Base-by-base conservation (phyloP, 1,140 invertebrate species). In the Zeugodacus cucurbitae region DNA sequence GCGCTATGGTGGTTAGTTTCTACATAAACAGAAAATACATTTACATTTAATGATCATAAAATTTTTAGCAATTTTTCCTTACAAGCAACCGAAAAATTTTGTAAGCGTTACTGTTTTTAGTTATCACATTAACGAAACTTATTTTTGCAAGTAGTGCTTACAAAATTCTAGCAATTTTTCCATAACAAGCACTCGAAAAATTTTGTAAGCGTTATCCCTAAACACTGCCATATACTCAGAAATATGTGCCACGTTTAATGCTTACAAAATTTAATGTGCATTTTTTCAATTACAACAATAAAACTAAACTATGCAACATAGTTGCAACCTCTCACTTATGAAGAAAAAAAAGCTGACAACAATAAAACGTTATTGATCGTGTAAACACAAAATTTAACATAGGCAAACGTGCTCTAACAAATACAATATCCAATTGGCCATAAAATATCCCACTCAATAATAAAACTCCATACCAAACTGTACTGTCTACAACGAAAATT, bases 401-500 rank as follows among this genome's bases (percentile, higher is more conserved):
- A 82, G 37, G 29, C 41, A 82, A 82, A 82, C 22, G 7, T 82
- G 20, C 74, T 82, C 29, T 48, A 82, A 82, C 41, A 48, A 44
- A 48, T 82, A 3, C n/a, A 44, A 44, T 82, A 29, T 34, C 41
- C 70, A 44, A 74, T 41, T 74, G 70, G 4, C 41, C 74, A 82
- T 82, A 82, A 82, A 82, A 82, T 48, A 48, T 82, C 74, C 74
- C 74, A 82, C 74, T 82, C 74, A 82, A 82, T 54, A 82, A 48
- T 48, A 82, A 82, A 48, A 82, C 20, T 48, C 8, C 41, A 82
- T 82, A 48, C 41, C 74, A 82, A 82, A 82, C 41, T 70, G 67
- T 70, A 82, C 41, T 82, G 74, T 82, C 74, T 82, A 29, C 41
- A 82, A 34, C 74, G 41, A n/a, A 82, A 11, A 82, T 82, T 82